Percentiles rank a stretch among this genome's conserved stretches.
Evolutionary conservation across 2,113 vertebrate genomes (phyloP).

Genomic region (Platycercus adscitus): DNA sequence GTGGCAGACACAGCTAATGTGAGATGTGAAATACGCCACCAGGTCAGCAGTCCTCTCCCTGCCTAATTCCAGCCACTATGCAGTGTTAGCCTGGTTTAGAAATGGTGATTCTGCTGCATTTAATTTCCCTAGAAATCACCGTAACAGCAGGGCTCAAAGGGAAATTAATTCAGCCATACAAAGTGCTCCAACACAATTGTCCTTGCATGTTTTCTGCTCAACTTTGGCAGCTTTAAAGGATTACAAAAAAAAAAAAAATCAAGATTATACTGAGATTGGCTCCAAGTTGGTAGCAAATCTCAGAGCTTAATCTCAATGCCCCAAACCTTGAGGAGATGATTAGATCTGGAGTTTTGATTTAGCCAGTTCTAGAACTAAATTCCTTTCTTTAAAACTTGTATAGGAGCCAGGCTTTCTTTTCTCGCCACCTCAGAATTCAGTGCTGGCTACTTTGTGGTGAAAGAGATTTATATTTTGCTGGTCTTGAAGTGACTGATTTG

Average conservation of each 20-base stretch:
- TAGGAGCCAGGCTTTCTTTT: not conserved
- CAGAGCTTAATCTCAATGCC: not conserved
- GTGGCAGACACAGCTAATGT: not conserved
- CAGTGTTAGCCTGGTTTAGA: not conserved
- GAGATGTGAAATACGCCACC: not conserved
- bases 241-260: not conserved
- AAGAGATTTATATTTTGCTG: conserved; percentile 29
- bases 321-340: not conserved
- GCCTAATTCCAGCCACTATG: not conserved
- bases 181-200: not conserved
- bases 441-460: not conserved
- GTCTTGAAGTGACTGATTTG: conserved; percentile 29
- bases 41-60: not conserved
- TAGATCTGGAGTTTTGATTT: not conserved
- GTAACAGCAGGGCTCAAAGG: not conserved
- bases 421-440: not conserved
- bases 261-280: not conserved
- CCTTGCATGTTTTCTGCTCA: not conserved
- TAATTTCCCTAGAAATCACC: conserved; percentile 3
- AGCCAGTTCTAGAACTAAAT: not conserved
- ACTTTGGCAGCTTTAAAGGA: not conserved
- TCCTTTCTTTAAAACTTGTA: not conserved
- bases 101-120: not conserved
- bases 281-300: not conserved
- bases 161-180: not conserved